Conservation (phyloP, 2,113 vertebrate genomes). For the Trogon melanurus region DNA sequence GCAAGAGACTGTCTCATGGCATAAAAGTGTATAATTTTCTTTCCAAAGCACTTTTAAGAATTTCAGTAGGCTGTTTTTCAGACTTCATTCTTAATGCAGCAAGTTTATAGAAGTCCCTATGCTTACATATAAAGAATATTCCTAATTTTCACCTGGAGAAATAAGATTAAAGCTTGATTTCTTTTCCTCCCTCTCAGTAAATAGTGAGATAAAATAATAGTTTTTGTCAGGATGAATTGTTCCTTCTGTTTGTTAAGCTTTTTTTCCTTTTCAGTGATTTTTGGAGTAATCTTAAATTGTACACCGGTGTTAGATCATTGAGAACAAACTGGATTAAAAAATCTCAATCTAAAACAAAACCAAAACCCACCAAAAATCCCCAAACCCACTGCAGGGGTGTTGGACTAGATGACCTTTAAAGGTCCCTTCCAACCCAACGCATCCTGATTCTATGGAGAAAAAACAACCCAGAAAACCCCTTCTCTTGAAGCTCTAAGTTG, state of each 20-base stretch:
- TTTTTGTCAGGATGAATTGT: not conserved
- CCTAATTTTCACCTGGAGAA: not conserved
- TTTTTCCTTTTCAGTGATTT: not conserved
- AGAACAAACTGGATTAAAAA: not conserved
- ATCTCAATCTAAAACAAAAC: fast-evolving
- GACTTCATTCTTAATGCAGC: not conserved
- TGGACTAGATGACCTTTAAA: no score
- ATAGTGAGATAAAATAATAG: no score
- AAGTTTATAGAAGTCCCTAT: not conserved
- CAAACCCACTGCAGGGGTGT: no score
- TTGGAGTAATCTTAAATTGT: not conserved
- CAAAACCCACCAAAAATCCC: not conserved
- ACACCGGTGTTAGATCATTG: not conserved
- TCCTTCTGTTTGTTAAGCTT: not conserved
- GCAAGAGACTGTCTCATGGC: not conserved
- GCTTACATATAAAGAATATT: not conserved
- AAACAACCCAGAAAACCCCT: not conserved
- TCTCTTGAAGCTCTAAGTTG: not conserved
- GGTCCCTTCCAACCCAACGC: no score
- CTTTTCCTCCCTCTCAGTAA: not conserved
- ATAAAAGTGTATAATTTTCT: not conserved
- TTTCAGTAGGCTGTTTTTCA: not conserved
- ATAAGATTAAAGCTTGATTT: not conserved
- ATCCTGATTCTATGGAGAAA: no score
- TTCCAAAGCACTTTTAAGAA: not conserved